phyloP scores from a whole-genome alignment of 2,797 vertebrate species.

The Spea hammondii region DNA sequence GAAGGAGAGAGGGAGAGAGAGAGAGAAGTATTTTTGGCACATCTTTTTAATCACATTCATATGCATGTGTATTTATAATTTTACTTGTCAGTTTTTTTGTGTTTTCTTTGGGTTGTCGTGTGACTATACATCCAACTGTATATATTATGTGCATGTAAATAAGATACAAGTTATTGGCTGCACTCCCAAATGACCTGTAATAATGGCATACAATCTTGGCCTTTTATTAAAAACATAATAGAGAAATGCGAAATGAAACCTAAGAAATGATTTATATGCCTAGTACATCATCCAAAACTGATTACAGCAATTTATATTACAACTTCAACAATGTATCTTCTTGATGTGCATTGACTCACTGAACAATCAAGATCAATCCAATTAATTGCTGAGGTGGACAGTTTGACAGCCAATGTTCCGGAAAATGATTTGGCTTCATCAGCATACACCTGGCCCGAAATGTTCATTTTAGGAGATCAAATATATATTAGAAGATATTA shows the following conservation, averaged over 20 bases:
- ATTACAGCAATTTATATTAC: neutral
- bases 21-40: too few relatives aligned
- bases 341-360: neutral
- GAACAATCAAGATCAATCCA: conserved; percentile 2
- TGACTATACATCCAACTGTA: too few relatives aligned
- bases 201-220: neutral
- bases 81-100: too few relatives aligned
- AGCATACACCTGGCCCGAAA: neutral
- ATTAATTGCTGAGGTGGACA: neutral
- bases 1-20: too few relatives aligned
- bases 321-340: neutral
- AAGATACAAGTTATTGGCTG: neutral
- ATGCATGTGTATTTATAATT: too few relatives aligned
- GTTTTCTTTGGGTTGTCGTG: too few relatives aligned
- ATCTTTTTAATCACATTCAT: too few relatives aligned
- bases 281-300: neutral
- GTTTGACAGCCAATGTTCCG: neutral
- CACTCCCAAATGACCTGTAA: neutral
- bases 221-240: neutral
- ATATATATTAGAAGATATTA: neutral
- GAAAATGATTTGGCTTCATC: neutral
- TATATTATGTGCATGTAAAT: neutral
- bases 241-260: neutral
- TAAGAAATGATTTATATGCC: neutral
- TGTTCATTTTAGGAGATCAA: neutral